Base-by-base conservation (phyloP, 2,888 invertebrate genomes). In the Lasioglossum marginatum region DNA sequence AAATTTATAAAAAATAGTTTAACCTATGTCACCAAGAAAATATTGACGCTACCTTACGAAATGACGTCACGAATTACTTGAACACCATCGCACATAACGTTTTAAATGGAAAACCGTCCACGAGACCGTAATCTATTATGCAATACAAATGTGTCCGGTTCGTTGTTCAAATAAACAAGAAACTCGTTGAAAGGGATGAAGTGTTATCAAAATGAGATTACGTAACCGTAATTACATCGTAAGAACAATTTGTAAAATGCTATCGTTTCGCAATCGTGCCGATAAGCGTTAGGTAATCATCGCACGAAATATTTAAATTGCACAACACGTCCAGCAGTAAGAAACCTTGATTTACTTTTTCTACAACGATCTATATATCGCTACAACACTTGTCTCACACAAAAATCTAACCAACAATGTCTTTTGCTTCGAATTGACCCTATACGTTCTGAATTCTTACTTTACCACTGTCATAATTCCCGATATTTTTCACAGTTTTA, bases 331-430 rank as follows among this genome's bases (percentile, higher is more conserved):
- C 1, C 43, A 52, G 34, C 68, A 74, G 79, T 80, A 74, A 85
- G 68, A 79, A 77, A 72, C 78, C 37, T 76, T 37, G 43, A 71
- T 68, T 45, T 77, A 68, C 45, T 73, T 77, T 68, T 68, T 40
- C 31, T 16, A 52, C 27, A 43, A 45, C 23, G 37, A 57, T 73
- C 31, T 34, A 77, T 27, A 77, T 37, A 48, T 70, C 31, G 34
- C n/a, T 19, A n/a, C 40, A 57, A 52, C 8, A n/a, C 12, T 23
- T 4, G 27, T 48, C 19, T 5, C 27, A n/a, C 23, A 27, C 48
- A 45, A 37, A 16, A 63, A 31, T 63, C 2, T 31, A 31, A 31
- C 6, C 0, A 66, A 8, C 23, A 19, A 31, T 19, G 6, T 19
- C 8, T 23, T 66, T 34, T 23, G 66, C 16, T 66, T 16, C 6